phyloP scores from a whole-genome alignment of 2,113 vertebrate genomes.

The Cyanoderma ruficeps region DNA sequence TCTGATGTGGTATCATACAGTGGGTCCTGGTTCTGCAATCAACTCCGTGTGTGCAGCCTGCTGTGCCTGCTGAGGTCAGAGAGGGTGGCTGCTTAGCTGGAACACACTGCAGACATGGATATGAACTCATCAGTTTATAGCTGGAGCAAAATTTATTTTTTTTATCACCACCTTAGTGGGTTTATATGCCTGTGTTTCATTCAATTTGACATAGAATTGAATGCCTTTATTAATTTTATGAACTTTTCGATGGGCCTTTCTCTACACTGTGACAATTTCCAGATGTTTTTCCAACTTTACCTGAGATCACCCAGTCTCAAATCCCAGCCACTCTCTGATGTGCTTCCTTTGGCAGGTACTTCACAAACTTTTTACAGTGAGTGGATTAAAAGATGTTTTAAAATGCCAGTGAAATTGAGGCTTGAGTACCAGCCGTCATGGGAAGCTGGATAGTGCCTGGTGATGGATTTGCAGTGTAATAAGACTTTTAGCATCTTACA shows the following conservation, averaged over 20 bases:
- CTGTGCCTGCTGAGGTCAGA: neutral
- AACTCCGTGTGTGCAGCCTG: rapidly evolving
- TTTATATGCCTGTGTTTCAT: neutral
- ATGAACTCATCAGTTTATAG: neutral
- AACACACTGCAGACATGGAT: neutral
- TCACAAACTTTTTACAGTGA: neutral
- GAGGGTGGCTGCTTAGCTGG: neutral
- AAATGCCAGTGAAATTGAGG: neutral
- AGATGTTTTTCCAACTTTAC: neutral
- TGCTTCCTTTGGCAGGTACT: neutral
- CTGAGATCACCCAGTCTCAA: neutral
- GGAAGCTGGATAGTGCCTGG: neutral
- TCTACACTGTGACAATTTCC: neutral
- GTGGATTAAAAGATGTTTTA: neutral
- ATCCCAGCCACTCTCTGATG: neutral
- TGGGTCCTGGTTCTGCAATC: neutral
- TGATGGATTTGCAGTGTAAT: neutral
- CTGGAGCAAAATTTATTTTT: neutral
- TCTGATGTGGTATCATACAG: neutral
- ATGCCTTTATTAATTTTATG: neutral
- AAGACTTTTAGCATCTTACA: neutral
- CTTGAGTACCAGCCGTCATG: neutral
- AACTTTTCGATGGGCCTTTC: neutral
- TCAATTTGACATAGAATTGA: neutral
- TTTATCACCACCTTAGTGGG: neutral